Base-by-base conservation (phyloP, 1,140 invertebrate genomes). In the Drosophila pruinosa region DNA sequence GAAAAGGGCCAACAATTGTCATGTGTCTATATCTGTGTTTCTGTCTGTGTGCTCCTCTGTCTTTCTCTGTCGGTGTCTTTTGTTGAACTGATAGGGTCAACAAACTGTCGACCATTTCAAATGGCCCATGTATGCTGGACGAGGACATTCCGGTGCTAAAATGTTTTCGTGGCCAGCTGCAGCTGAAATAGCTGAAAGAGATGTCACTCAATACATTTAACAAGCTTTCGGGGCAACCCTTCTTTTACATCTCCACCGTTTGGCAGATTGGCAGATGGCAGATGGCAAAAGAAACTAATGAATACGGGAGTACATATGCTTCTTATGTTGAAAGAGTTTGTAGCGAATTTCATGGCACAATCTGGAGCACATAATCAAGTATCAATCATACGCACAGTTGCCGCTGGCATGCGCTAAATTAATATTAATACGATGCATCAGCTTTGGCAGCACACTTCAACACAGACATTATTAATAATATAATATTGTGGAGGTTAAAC, bases 351-450 rank as follows among this genome's bases (percentile, higher is more conserved):
- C 12, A 47, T 28, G 26, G 26, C 17, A 22, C 54, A 67, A 67
- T 21, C 47, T 58, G 22, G 21, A 19, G 48, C 48, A 63, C 59
- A 70, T 48, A 54, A 54, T 70, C 67, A 22, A 53, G 59, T 39
- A 78, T 78, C 75, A 78, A 61, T 78, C 75, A 79, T 79, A 79
- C 65, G 76, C 71, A 63, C 57, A 22, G 36, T 52, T 41, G 47
- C 12, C 41, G 2, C 52, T 48, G 21, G 50, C 63, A 50, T 22
- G 21, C 24, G 24, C 8, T 38, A 61, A 65, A 64, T 72, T 59
- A 76, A 74, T 54, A 70, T 70, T 63, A 48, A 63, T 38, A 69
- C 22, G 48, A 43, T 41, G 45, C 36, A 68, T 28, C 36, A 61
- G 36, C 45, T 52, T 36, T 62, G 31, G 21, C 48, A 61, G 56